Evolutionary conservation across 2,888 invertebrate species (phyloP).

Genomic region (Tortrix viridana): DNA sequence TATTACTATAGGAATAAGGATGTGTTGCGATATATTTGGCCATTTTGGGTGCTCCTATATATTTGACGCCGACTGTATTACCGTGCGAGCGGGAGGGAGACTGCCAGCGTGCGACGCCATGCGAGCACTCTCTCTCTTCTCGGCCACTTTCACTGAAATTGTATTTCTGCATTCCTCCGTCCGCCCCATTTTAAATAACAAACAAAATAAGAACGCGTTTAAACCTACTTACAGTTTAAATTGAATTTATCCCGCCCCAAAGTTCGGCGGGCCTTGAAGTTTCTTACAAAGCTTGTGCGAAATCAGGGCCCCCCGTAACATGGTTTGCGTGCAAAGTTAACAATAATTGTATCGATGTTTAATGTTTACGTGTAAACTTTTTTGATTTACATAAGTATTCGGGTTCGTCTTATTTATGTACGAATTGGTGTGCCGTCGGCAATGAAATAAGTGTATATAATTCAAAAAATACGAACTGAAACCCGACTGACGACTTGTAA

Average conservation of each 20-base stretch:
- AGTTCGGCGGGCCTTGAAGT: slow-evolving; percentile 34
- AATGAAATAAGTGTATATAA: no score
- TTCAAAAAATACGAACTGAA: no score
- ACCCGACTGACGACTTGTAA: no score
- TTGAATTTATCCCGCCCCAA: slow-evolving; percentile 30
- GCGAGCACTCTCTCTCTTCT: no score
- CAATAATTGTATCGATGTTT: slow-evolving; percentile 34
- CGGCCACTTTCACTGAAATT: slow-evolving; percentile 3
- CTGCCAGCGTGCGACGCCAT: no score
- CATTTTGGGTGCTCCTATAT: no score
- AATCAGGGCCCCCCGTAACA: slow-evolving; percentile 26
- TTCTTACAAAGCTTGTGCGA: slow-evolving; percentile 33
- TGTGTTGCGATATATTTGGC: no score
- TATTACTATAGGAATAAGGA: no score
- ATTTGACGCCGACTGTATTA: no score
- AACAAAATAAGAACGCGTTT: slow-evolving; percentile 35
- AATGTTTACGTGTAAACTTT: slow-evolving; percentile 23
- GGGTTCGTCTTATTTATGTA: slow-evolving; percentile 4
- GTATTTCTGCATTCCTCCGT: neutral
- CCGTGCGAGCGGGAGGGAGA: no score
- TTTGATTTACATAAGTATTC: slow-evolving; percentile 17
- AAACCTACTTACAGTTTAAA: slow-evolving; percentile 31
- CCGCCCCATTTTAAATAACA: slow-evolving; percentile 13
- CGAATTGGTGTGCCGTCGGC: no score
- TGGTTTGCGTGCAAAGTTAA: slow-evolving; percentile 32